These are phyloP conservation scores for Toxotes lorentzi DNA, from an alignment of 2,797 vertebrate species.

Conservation along the genomic window DNA sequence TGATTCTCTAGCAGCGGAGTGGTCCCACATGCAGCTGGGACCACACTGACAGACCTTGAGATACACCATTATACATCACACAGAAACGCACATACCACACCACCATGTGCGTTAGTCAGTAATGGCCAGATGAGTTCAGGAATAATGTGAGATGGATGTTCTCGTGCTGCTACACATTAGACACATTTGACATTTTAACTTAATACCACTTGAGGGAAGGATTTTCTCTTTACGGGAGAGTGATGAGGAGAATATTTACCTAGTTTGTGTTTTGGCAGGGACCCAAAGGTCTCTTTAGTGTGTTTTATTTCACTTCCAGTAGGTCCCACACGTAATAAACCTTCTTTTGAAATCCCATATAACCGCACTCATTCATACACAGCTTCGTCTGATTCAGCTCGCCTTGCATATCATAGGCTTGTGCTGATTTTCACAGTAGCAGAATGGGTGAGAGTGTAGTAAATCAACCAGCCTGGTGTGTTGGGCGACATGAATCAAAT, in stretches of 20 bases:
- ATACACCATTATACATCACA: slow-evolving; percentile 38
- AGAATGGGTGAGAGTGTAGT: slow-evolving; percentile 13
- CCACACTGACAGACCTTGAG: slow-evolving; percentile 49
- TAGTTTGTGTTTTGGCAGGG: slow-evolving; percentile 41
- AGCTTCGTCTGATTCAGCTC: slow-evolving; percentile 68
- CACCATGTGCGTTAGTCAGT: slow-evolving; percentile 7
- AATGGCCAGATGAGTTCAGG: slow-evolving; percentile 31
- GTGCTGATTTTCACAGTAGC: slow-evolving; percentile 12
- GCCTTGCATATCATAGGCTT: slow-evolving; percentile 49
- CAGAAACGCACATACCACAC: slow-evolving; percentile 23
- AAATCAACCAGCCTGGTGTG: slow-evolving; percentile 34
- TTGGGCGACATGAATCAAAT: slow-evolving; percentile 71
- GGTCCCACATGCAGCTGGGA: slow-evolving; percentile 54
- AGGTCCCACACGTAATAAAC: slow-evolving; percentile 37
- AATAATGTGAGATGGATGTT: slow-evolving; percentile 33
- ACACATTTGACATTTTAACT: slow-evolving; percentile 42
- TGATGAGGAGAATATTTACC: slow-evolving; percentile 57
- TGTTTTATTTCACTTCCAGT: slow-evolving; percentile 54
- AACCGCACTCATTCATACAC: slow-evolving; percentile 73
- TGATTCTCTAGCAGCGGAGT: slow-evolving; percentile 54
- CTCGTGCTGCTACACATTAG: slow-evolving; percentile 14
- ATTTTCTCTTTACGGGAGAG: slow-evolving; percentile 34
- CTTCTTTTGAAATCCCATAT: slow-evolving; percentile 50
- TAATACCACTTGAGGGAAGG: slow-evolving; percentile 25
- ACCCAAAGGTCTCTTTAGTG: slow-evolving; percentile 30